Evolutionary conservation across 2,797 vertebrate genomes (phyloP), one percentile per base, ranked within the genome.

Genomic region (Crenuchus spilurus): DNA sequence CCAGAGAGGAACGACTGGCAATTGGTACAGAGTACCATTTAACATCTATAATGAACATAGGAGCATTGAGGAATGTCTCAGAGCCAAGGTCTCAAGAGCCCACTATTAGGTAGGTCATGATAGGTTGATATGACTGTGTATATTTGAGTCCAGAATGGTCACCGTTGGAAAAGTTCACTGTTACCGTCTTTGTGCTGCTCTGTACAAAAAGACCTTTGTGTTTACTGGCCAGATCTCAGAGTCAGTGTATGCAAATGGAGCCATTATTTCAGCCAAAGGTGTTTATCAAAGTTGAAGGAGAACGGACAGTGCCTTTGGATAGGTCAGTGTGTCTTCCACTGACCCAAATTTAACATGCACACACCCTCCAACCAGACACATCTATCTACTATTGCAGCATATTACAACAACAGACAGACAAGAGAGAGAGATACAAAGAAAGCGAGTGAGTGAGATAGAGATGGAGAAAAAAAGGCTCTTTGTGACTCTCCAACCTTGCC

Each of bases 401-500:
- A 75, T 70, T 70, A 64, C 74, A 62, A 67, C 72, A 54, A 64
- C 49, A 58, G 28, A 76, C 0, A 48, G 71, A 75, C 60, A 8
- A 62, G 42, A 54, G 33, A 1, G 70, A 46, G 68, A 51, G 41
- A 61, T 41, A 26, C 33, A 39, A 30, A 49, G 46, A 33, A 55
- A 64, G 35, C 58, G 58, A 65, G 41, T n/a, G 24, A 39, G 37
- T 5, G 16, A 39, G 35, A 62, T 35, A 20, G 60, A 62, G 30
- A 68, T 24, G 20, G 54, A 33, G 31, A 41, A 55, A 73, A 39
- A 41, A 44, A 28, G 33, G 6, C 24, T 84, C 76, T 39, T 72
- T 85, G 80, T 82, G 83, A 84, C 85, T 84, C 84, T 82, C 85
- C 87, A 91, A 91, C 88, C 88, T 91, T 91, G 90, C 89, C 88